These are phyloP conservation scores for Sebastes kiyomatsui DNA, from an alignment of 2,797 vertebrate species.

Conservation along the genomic window DNA sequence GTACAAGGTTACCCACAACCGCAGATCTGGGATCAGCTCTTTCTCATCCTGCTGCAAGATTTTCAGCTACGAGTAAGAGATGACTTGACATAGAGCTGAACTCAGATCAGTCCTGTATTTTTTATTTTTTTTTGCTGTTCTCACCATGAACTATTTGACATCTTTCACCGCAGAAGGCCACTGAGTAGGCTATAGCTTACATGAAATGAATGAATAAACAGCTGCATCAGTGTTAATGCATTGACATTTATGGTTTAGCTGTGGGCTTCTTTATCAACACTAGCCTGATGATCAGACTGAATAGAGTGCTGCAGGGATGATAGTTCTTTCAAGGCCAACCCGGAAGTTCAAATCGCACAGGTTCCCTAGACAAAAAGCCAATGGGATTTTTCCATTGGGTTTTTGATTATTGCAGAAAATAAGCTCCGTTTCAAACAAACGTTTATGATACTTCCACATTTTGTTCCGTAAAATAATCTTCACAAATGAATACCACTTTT, in stretches of 20 bases:
- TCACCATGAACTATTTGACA: neutral
- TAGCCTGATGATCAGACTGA: neutral
- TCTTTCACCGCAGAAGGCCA: neutral
- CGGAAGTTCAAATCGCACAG: no score
- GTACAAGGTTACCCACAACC: conserved; percentile 52
- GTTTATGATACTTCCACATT: no score
- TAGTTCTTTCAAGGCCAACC: no score
- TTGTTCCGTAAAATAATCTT: no score
- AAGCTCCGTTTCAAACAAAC: no score
- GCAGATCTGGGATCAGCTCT: conserved; percentile 35
- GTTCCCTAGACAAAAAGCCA: no score
- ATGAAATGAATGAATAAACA: neutral
- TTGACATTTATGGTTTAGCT: neutral
- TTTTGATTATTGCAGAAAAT: no score
- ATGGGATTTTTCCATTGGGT: no score
- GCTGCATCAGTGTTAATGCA: neutral
- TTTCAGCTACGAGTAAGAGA: neutral
- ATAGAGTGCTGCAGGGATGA: neutral
- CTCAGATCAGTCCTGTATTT: conserved; percentile 7
- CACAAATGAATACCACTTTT: no score
- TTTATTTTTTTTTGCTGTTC: neutral
- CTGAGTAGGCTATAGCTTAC: neutral
- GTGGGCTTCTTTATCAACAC: neutral
- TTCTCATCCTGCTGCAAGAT: conserved; percentile 36
- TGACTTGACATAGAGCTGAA: conserved; percentile 3